Evolutionary conservation across 2,888 invertebrate species (phyloP).

Genomic region (Ectemnius continuus): DNA sequence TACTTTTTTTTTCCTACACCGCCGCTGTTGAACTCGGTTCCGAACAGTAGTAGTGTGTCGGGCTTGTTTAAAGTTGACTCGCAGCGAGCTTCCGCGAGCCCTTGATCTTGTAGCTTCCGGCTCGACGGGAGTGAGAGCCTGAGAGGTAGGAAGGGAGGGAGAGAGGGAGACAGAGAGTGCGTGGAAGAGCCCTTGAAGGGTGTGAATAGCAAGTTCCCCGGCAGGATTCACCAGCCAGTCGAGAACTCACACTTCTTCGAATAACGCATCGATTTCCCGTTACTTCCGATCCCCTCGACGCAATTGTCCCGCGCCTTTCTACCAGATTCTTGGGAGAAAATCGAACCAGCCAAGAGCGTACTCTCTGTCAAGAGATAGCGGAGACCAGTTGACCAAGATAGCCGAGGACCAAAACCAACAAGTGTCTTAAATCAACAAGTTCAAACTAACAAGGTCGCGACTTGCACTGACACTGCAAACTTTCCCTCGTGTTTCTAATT

Average conservation of each 20-base stretch:
- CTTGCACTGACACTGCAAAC: slow-evolving; percentile 30
- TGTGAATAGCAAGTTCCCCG: no score
- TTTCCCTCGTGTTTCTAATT: slow-evolving; percentile 46
- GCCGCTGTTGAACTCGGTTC: background rate
- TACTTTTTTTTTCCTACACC: background rate
- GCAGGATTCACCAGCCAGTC: no score
- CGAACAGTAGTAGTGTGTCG: no score
- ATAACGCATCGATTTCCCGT: background rate
- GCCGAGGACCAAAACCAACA: slow-evolving; percentile 56
- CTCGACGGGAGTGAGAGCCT: background rate
- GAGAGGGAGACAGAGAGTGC: background rate
- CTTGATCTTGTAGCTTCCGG: slow-evolving; percentile 1
- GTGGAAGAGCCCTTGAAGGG: no score
- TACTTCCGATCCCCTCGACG: background rate
- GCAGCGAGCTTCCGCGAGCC: background rate
- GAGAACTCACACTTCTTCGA: background rate
- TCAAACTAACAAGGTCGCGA: slow-evolving; percentile 52
- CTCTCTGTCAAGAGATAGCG: background rate
- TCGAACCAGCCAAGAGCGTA: no score
- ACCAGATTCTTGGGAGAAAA: no score
- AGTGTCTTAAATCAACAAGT: slow-evolving; percentile 67
- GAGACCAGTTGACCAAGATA: slow-evolving; percentile 31
- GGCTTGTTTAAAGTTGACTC: no score
- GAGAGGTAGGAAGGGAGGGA: no score
- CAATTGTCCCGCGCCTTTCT: background rate